phyloP scores from a whole-genome alignment of 2,888 invertebrate genomes.

The Urechis unicinctus region DNA sequence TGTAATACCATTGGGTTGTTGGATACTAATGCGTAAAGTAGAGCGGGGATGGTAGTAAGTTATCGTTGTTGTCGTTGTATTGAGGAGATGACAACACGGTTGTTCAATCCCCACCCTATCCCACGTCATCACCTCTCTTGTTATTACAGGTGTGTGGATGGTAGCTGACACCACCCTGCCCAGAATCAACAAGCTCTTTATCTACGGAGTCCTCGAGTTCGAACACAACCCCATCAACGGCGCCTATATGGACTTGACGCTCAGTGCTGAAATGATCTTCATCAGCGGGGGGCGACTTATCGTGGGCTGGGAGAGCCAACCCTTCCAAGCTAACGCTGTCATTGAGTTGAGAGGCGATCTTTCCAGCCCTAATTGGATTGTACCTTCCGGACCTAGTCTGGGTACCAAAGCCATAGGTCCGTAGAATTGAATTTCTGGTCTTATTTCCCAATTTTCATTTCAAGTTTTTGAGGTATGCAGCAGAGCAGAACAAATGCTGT shows the following conservation, averaged over 20 bases:
- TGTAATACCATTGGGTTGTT: no score
- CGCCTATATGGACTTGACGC: slow-evolving; percentile 1
- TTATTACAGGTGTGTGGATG: slow-evolving; percentile 26
- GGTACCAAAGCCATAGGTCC: slow-evolving; percentile 29
- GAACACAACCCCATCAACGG: not conserved
- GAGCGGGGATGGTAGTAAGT: no score
- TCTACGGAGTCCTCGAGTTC: slow-evolving; percentile 35
- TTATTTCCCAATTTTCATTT: no score
- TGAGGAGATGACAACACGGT: no score
- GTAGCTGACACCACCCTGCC: slow-evolving; percentile 21
- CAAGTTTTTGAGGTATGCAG: no score
- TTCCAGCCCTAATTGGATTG: slow-evolving; percentile 14
- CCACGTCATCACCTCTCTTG: not conserved
- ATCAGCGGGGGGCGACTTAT: slow-evolving; percentile 23
- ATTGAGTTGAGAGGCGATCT: slow-evolving; percentile 21
- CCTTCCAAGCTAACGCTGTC: slow-evolving; percentile 19
- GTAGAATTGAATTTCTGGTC: no score
- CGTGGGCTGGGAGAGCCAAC: slow-evolving; percentile 34
- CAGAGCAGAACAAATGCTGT: no score
- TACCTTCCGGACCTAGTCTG: slow-evolving; percentile 12
- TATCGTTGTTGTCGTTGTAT: no score
- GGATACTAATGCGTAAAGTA: no score
- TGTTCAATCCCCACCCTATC: no score
- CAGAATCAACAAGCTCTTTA: slow-evolving; percentile 7
- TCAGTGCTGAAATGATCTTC: slow-evolving; percentile 14